Percentiles rank a stretch among this genome's conserved stretches.
Evolutionary conservation across 2,113 vertebrate genomes (phyloP).

Genomic region (Tychaedon coryphoeus): DNA sequence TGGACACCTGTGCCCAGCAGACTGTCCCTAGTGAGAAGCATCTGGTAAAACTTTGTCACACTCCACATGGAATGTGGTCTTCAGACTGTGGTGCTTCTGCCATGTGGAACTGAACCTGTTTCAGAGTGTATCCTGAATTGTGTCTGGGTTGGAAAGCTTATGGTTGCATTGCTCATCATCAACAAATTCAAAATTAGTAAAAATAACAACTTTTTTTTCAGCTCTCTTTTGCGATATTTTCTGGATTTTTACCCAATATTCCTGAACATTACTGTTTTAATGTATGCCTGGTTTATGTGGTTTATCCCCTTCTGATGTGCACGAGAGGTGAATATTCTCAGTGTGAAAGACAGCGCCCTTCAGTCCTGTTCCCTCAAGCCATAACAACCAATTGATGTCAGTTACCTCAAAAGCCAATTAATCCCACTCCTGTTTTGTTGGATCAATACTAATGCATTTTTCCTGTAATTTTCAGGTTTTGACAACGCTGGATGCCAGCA

Average conservation of each 20-base stretch:
- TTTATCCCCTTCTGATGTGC: not conserved
- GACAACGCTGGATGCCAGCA: conserved; percentile 10
- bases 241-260: not conserved
- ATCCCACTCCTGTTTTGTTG: conserved; percentile 56
- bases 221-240: not conserved
- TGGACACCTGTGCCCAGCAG: not conserved
- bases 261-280: not conserved
- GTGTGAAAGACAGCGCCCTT: not conserved
- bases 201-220: not conserved
- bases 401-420: conserved; percentile 69
- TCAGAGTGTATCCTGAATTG: not conserved
- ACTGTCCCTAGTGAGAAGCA: fast-evolving
- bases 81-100: not conserved
- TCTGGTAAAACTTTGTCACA: not conserved
- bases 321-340: not conserved
- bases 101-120: not conserved
- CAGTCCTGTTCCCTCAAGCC: conserved; percentile 2
- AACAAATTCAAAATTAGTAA: not conserved
- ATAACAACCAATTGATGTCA: conserved; percentile 58
- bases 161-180: not conserved
- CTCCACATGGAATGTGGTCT: fast-evolving
- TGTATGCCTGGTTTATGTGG: not conserved
- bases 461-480: conserved; percentile 69
- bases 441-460: conserved; percentile 69
- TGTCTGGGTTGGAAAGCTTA: not conserved